Evolutionary conservation across 2,113 vertebrate genomes (phyloP).

Genomic region (Mesembrinibis cayennensis): DNA sequence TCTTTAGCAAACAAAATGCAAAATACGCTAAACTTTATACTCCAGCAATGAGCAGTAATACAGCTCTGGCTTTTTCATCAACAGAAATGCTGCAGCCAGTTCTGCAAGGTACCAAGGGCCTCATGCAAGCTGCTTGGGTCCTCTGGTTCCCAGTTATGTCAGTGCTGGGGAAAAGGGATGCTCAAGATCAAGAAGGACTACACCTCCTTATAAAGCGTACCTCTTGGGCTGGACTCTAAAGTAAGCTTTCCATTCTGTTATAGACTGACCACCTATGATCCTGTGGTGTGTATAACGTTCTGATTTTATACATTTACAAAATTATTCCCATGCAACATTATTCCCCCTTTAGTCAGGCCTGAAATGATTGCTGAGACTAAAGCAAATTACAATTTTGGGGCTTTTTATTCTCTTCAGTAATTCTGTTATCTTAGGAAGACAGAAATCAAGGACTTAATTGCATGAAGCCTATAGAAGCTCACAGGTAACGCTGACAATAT

Average conservation of each 20-base stretch:
- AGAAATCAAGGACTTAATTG: background rate
- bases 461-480: background rate
- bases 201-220: slow-evolving; percentile 15
- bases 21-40: background rate
- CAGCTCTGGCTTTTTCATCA: background rate
- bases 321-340: background rate
- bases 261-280: background rate
- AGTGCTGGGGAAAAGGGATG: background rate
- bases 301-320: background rate
- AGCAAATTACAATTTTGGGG: background rate
- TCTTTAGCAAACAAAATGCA: background rate
- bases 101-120: background rate
- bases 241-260: background rate
- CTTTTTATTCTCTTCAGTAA: background rate
- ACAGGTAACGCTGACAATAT: background rate
- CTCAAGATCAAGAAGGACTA: background rate
- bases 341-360: background rate
- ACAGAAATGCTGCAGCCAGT: background rate
- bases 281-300: background rate
- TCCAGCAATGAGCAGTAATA: background rate
- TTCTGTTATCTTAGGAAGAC: background rate
- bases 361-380: background rate
- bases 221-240: background rate
- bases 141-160: background rate
- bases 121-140: background rate